Evolutionary conservation across 2,113 vertebrate species (phyloP), one percentile per base, ranked within the genome.

Genomic region (Nesogale talazaci): DNA sequence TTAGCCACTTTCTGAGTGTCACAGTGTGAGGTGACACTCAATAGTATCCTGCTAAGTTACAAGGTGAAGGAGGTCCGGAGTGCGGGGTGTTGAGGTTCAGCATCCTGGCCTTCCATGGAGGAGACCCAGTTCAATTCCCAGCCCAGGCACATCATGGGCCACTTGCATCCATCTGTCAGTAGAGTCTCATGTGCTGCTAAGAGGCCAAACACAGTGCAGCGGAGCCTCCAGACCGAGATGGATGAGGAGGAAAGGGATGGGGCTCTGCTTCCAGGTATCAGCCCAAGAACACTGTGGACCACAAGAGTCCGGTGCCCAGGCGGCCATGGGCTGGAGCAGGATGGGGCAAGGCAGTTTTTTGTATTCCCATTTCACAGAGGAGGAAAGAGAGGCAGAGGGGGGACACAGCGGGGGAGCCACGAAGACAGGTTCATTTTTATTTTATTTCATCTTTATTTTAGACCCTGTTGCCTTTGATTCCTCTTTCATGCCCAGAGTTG

Each of bases 341-440:
- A 69, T 20, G 17, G 69, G 17, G 14, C 20, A 52, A 36, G 2
- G 4, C 38, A 52, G 52, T 34, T 70, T 7, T 81, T 38, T 31
- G 57, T 82, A 59, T 52, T 86, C 22, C 31, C 63, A 88, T 82
- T 89, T 94, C 57, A 61, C n/a, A 61, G 72, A 67, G 67, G 52
- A 94, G 67, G 52, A 83, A 75, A 65, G 19, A 72, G 90, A 95
- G 38, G 78, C 19, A 70, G n/a, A 3, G 31, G 27, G 20, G n/a
- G 78, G n/a, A 46, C 20, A 38, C 27, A 72, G 61, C 9, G 38
- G 52, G 77, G 5, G 63, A 15, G 34, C 61, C 56, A 79, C 56
- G 14, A 74, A 75, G 22, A 57, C 1, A 17, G 57, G 56, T 61
- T 88, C 72, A n/a, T 78, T 22, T 70, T 52, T 63, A 56, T 31